These are phyloP conservation scores for Propithecus coquereli DNA, from an alignment of 2,113 vertebrate genomes.

Conservation along the genomic window DNA sequence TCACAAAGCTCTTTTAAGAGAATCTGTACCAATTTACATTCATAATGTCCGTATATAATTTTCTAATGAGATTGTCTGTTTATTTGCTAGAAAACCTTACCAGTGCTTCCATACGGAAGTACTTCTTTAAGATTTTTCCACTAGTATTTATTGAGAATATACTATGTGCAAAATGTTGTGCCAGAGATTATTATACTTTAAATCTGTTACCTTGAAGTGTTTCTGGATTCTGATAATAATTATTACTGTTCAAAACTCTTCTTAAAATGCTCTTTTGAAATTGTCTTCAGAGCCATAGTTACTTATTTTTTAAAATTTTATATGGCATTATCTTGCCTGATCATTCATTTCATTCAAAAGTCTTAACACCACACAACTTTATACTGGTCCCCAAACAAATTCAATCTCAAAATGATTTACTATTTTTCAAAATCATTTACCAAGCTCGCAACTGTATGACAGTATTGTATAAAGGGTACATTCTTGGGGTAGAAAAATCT, in stretches of 20 bases:
- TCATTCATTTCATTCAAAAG: not conserved
- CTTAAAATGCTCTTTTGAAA: not conserved
- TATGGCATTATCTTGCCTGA: not conserved
- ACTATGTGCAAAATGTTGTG: not conserved
- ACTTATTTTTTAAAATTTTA: not conserved
- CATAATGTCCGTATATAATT: not conserved
- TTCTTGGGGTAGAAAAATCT: not conserved
- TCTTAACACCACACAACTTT: not conserved
- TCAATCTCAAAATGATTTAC: not conserved
- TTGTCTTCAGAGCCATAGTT: not conserved
- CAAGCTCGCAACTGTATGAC: not conserved
- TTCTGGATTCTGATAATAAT: not conserved
- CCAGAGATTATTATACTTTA: not conserved
- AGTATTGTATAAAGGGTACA: not conserved
- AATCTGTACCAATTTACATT: not conserved
- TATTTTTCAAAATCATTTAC: not conserved
- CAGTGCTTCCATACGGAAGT: not conserved
- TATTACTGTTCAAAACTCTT: not conserved
- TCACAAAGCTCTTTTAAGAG: not conserved
- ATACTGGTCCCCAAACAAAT: not conserved
- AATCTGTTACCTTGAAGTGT: not conserved
- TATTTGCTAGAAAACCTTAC: not conserved
- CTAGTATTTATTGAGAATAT: not conserved
- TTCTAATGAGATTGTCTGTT: not conserved
- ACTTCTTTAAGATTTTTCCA: not conserved